A percentile compares a stretch with the other conserved stretches of the same genome.
Conservation (phyloP, 2,113 vertebrate genomes). For the Aix galericulata region DNA sequence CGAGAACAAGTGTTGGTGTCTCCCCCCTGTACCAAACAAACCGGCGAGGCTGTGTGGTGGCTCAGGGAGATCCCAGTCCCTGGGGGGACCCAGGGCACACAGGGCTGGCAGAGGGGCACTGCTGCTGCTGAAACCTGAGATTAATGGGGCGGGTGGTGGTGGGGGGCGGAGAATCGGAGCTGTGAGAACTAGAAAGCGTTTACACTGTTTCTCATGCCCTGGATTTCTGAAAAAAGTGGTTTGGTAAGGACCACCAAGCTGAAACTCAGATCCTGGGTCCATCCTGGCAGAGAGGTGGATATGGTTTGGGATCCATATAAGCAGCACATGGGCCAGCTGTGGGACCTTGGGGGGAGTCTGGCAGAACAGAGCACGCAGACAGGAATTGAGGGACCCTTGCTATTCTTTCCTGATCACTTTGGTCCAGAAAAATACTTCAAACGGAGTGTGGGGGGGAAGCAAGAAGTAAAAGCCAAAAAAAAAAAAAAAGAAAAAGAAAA, state of each 20-base stretch:
- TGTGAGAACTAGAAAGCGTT: not conserved
- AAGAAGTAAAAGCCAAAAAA: slow-evolving; percentile 2
- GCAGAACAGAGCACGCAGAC: not conserved
- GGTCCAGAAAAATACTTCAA: not conserved
- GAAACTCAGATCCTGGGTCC: not conserved
- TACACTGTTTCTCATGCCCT: not conserved
- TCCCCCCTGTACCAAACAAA: not conserved
- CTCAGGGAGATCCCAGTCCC: not conserved
- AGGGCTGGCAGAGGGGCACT: not conserved
- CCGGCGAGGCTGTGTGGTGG: rapidly evolving
- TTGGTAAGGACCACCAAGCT: not conserved
- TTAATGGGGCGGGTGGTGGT: not conserved
- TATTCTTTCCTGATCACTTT: not conserved
- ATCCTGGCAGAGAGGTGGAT: not conserved
- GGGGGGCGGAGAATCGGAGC: not conserved
- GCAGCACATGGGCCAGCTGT: not conserved
- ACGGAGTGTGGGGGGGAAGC: too few species aligned
- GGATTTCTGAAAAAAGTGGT: not conserved
- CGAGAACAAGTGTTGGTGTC: not conserved
- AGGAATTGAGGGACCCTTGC: not conserved
- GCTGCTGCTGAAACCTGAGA: not conserved
- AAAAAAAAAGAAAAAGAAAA: not conserved
- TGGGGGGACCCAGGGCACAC: rapidly evolving
- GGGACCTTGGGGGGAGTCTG: not conserved
- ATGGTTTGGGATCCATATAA: rapidly evolving